These are phyloP conservation scores for Cyanocitta stelleri DNA, from an alignment of 2,113 vertebrate species.

Conservation along the genomic window DNA sequence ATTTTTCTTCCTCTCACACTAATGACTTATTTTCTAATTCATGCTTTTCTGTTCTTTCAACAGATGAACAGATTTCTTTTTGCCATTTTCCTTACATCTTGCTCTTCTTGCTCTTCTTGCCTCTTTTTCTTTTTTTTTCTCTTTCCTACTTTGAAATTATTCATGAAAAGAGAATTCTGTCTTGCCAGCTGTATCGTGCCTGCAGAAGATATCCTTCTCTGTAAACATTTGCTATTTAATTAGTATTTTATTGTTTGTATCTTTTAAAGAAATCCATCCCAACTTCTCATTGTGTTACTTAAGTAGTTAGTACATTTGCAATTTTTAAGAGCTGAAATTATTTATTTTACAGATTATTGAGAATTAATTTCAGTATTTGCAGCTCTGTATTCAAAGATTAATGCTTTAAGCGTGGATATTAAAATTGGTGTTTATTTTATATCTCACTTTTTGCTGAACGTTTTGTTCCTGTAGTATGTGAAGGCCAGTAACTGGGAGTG, in stretches of 20 bases:
- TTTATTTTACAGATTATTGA: background rate
- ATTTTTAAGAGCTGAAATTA: background rate
- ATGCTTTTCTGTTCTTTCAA: background rate
- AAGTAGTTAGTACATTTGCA: background rate
- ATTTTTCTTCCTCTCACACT: background rate
- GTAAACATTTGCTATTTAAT: background rate
- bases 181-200: background rate
- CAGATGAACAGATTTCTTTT: background rate
- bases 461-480: background rate
- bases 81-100: background rate
- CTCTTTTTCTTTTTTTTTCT: background rate
- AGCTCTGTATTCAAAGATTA: background rate
- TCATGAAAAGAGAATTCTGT: background rate
- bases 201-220: background rate
- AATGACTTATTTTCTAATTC: conserved; percentile 18
- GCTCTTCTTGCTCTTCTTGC: background rate
- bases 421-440: background rate
- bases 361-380: background rate
- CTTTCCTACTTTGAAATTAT: background rate
- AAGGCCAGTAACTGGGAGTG: background rate
- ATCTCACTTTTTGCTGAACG: background rate
- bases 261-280: background rate
- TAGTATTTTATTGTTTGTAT: background rate
- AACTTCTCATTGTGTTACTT: background rate
- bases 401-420: background rate